These are phyloP conservation scores for Forbesichthys agassizii DNA, from an alignment of 2,113 vertebrate species.

Conservation along the genomic window DNA sequence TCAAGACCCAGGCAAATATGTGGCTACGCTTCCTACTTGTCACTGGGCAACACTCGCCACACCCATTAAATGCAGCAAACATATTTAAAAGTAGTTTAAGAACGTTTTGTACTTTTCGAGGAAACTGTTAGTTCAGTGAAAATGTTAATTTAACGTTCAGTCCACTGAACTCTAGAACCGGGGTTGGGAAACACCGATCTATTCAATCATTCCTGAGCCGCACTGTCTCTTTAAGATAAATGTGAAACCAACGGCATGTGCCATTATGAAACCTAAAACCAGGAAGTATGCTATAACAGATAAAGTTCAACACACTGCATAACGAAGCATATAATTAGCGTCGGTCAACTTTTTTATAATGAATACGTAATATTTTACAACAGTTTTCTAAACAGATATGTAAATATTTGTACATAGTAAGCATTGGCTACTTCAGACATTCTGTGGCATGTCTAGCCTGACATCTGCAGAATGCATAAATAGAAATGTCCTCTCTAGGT, in stretches of 20 bases:
- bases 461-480: neutral
- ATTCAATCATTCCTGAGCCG: neutral
- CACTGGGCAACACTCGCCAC: too few species aligned
- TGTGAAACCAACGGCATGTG: neutral
- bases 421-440: neutral
- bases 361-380: neutral
- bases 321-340: conserved; percentile 1
- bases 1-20: too few species aligned
- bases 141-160: neutral
- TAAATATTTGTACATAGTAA: too few species aligned
- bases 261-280: conserved; percentile 42
- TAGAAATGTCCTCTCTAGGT: neutral
- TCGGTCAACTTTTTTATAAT: neutral
- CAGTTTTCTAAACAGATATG: too few species aligned
- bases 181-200: neutral
- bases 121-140: neutral
- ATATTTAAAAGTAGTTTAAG: too few species aligned
- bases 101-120: too few species aligned
- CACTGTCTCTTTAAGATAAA: conserved; percentile 48
- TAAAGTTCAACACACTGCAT: conserved; percentile 29
- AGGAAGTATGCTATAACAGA: conserved; percentile 30
- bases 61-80: too few species aligned
- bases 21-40: too few species aligned
- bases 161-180: neutral
- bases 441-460: neutral